Evolutionary conservation across 2,888 invertebrate genomes (phyloP).

Genomic region (Stenoptilia bipunctidactyla): DNA sequence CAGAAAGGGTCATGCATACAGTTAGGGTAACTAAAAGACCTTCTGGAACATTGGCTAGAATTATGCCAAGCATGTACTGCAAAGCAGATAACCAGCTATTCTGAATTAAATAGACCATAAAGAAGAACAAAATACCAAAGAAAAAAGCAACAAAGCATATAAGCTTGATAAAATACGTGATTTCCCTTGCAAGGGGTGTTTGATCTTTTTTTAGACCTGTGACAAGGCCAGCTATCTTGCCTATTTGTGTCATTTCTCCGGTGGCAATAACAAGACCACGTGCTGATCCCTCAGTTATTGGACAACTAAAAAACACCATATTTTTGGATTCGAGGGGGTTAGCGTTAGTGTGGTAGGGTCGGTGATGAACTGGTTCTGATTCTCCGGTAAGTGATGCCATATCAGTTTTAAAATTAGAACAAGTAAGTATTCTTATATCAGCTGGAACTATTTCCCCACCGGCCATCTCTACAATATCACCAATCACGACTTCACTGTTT

Average conservation of each 20-base stretch:
- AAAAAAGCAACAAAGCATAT: conserved; percentile 77
- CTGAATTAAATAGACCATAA: conserved; percentile 76
- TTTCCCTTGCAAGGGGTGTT: conserved; percentile 84
- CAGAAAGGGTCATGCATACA: conserved; percentile 81
- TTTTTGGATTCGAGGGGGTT: conserved; percentile 85
- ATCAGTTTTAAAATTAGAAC: conserved; percentile 57
- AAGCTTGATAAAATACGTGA: conserved; percentile 80
- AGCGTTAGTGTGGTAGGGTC: conserved; percentile 73
- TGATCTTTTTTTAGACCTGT: conserved; percentile 74
- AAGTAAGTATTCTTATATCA: conserved; percentile 79
- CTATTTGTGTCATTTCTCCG: conserved; percentile 77
- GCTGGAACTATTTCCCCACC: conserved; percentile 90
- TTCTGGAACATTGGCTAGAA: conserved; percentile 85
- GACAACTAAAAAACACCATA: conserved; percentile 85
- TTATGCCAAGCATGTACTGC: conserved; percentile 78
- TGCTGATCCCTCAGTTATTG: conserved; percentile 80
- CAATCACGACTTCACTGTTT: conserved; percentile 78
- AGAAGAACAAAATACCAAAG: conserved; percentile 78
- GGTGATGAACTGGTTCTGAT: conserved; percentile 76
- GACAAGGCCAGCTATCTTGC: conserved; percentile 78
- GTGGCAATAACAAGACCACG: conserved; percentile 75
- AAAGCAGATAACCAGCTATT: conserved; percentile 77
- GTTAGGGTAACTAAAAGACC: conserved; percentile 83
- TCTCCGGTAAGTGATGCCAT: conserved; percentile 81
- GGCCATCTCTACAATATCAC: conserved; percentile 85